phyloP scores from a whole-genome alignment of 2,888 invertebrate genomes.

The Pedicia rivosa region DNA sequence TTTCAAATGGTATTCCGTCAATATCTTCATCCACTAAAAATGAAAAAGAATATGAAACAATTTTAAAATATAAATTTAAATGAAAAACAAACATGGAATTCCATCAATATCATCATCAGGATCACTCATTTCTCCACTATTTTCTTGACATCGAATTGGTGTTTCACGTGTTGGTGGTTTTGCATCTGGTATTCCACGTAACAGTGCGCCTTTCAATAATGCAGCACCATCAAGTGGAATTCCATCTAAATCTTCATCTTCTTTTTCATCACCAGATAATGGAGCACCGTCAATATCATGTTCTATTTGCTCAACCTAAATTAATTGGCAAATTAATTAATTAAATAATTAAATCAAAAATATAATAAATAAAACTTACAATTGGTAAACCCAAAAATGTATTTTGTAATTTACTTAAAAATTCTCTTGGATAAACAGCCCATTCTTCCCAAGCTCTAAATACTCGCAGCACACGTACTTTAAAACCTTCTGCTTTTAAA shows the following conservation, averaged over 20 bases:
- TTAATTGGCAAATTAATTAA: background rate
- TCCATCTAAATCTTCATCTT: constrained; percentile 54
- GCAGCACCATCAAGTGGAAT: constrained; percentile 70
- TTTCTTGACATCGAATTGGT: constrained; percentile 14
- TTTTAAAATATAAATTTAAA: background rate
- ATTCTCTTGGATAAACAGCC: constrained; percentile 88
- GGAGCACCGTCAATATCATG: constrained; percentile 34
- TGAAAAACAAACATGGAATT: constrained; percentile 34
- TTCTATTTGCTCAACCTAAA: constrained; percentile 18
- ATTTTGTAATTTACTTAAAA: constrained; percentile 73
- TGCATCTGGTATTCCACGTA: constrained; percentile 26
- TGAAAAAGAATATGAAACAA: background rate
- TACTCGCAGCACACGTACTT: constrained; percentile 73
- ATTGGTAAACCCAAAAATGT: constrained; percentile 65
- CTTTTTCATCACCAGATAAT: constrained; percentile 34
- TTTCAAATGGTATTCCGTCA: constrained; percentile 54
- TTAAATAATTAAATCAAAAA: background rate
- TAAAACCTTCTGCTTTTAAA: constrained; percentile 92
- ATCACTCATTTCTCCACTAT: constrained; percentile 18
- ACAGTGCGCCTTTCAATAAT: constrained; percentile 51
- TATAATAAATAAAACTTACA: constrained; percentile 22
- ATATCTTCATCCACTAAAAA: constrained; percentile 53
- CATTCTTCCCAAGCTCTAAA: constrained; percentile 97
- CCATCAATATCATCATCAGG: constrained; percentile 54
- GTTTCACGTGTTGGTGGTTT: constrained; percentile 21